Evolutionary conservation across 1,140 invertebrate species (phyloP).

Genomic region (Idris sp.): DNA sequence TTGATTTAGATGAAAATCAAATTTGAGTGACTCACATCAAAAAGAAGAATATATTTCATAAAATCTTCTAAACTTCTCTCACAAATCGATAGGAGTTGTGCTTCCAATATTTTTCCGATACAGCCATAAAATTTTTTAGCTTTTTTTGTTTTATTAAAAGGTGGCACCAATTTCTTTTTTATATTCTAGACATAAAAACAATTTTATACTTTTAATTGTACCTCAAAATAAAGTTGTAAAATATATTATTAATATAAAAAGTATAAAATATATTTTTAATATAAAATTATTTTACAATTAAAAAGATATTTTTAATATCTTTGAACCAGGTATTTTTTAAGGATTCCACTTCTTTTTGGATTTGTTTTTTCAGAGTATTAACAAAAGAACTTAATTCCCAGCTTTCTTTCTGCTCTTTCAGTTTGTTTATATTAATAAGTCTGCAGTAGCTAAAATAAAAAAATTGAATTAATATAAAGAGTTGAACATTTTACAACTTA

Average conservation of each 20-base stretch:
- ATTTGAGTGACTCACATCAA: slow-evolving; percentile 82
- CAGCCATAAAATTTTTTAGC: slow-evolving; percentile 91
- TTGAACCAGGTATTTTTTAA: slow-evolving; percentile 82
- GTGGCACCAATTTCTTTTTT: slow-evolving; percentile 87
- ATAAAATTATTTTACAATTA: too few relatives aligned
- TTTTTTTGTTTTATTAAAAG: slow-evolving; percentile 82
- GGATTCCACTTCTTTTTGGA: slow-evolving; percentile 78
- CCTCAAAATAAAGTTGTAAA: too few relatives aligned
- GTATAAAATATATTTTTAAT: too few relatives aligned
- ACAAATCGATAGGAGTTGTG: slow-evolving; percentile 88
- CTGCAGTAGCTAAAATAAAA: slow-evolving; percentile 65
- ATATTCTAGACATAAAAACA: slow-evolving; percentile 80
- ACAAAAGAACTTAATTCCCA: slow-evolving; percentile 82
- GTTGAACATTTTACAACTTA: too few relatives aligned
- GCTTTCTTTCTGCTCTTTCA: slow-evolving; percentile 78
- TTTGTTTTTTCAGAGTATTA: slow-evolving; percentile 79
- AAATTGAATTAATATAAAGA: slow-evolving; percentile 27
- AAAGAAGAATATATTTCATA: slow-evolving; percentile 86
- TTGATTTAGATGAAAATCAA: too few relatives aligned
- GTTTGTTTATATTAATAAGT: slow-evolving; percentile 66
- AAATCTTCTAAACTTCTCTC: slow-evolving; percentile 87
- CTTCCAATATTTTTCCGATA: slow-evolving; percentile 90
- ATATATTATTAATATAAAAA: too few relatives aligned
- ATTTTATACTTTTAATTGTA: background rate
- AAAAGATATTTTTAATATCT: slow-evolving; percentile 82